Conservation (phyloP, 2,888 invertebrate species). For the Lochmaea crataegi region DNA sequence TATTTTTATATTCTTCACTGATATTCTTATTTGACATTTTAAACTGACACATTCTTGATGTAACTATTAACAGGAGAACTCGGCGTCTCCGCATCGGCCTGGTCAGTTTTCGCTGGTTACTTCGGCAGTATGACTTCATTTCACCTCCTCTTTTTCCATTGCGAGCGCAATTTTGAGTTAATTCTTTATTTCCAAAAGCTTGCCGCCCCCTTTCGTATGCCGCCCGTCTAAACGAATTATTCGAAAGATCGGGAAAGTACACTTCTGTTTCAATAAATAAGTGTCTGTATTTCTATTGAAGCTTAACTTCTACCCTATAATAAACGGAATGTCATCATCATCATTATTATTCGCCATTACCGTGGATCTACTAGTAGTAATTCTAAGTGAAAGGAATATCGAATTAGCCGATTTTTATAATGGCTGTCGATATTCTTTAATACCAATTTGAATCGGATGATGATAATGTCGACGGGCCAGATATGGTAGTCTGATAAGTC, state of each 20-base stretch:
- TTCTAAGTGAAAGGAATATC: constrained; percentile 40
- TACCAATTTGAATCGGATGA: constrained; percentile 18
- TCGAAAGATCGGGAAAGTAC: background rate
- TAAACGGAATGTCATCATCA: background rate
- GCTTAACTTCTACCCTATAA: background rate
- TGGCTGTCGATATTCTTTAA: constrained; percentile 26
- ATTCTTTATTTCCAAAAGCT: too few species aligned
- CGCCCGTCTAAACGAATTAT: too few species aligned
- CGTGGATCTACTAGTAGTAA: constrained; percentile 29
- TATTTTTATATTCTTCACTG: background rate
- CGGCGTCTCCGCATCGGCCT: too few species aligned
- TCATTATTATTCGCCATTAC: constrained; percentile 35
- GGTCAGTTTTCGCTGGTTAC: too few species aligned
- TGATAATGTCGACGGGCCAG: constrained; percentile 6
- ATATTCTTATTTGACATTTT: too few species aligned
- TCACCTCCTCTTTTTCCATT: too few species aligned
- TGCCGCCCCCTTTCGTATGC: too few species aligned
- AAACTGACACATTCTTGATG: too few species aligned
- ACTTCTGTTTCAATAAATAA: too few species aligned
- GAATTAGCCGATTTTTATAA: constrained; percentile 33
- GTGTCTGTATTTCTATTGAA: background rate
- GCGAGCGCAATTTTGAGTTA: too few species aligned
- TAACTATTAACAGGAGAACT: too few species aligned
- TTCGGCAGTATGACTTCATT: too few species aligned
- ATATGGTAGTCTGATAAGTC: constrained; percentile 9